Percentiles rank a stretch among this genome's conserved stretches.
phyloP scores from a whole-genome alignment of 1,140 invertebrate species.

The Drosophila biarmipes region DNA sequence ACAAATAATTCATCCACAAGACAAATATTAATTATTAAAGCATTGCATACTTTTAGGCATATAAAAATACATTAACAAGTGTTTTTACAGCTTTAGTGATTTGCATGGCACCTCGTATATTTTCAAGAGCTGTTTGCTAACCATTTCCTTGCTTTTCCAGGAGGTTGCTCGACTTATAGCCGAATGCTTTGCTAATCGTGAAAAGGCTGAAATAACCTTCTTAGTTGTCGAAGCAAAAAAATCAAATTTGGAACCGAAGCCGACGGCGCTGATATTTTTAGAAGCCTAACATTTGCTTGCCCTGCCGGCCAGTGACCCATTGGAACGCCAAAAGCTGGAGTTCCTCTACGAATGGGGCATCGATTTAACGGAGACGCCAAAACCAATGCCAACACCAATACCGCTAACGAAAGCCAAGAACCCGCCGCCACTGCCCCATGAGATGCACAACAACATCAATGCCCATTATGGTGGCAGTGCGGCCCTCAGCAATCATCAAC shows the following conservation, averaged over 20 bases:
- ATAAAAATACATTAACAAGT: no score
- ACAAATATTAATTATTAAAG: no score
- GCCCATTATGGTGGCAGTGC: slow-evolving; percentile 63
- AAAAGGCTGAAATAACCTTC: slow-evolving; percentile 94
- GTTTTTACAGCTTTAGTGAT: no score
- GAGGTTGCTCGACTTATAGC: slow-evolving; percentile 95
- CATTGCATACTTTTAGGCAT: no score
- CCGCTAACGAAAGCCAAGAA: slow-evolving; percentile 84
- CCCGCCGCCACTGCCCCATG: slow-evolving; percentile 83
- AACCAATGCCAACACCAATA: slow-evolving; percentile 85
- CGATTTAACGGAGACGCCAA: slow-evolving; percentile 86
- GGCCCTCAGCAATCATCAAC: slow-evolving; percentile 68
- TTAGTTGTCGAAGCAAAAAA: slow-evolving; percentile 95
- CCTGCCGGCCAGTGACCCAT: slow-evolving; percentile 90
- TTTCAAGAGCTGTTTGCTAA: no score
- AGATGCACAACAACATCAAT: slow-evolving; percentile 56
- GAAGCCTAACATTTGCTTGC: slow-evolving; percentile 94
- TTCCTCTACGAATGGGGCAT: slow-evolving; percentile 86
- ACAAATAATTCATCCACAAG: no score
- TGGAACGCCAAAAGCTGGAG: slow-evolving; percentile 85
- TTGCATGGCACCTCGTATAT: no score
- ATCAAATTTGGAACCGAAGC: slow-evolving; percentile 94
- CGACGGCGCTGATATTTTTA: slow-evolving; percentile 93
- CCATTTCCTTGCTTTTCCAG: slow-evolving; percentile 80
- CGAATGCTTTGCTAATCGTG: slow-evolving; percentile 93